These are phyloP conservation scores for Episyrphus balteatus DNA, from an alignment of 1,140 invertebrate species.

Conservation along the genomic window DNA sequence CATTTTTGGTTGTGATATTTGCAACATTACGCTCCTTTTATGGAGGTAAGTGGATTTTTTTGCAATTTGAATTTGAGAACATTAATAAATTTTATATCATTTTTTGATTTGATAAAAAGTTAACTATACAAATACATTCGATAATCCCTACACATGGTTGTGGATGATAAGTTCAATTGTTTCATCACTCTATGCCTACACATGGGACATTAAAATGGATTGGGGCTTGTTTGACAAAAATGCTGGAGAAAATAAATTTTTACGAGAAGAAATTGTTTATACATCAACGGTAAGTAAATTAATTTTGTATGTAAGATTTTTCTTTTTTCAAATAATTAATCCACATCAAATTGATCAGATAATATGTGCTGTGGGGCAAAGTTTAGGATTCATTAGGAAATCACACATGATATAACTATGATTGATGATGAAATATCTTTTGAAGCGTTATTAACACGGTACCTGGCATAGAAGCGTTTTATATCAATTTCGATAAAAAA, in stretches of 20 bases:
- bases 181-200: constrained; percentile 75
- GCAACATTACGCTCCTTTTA: constrained; percentile 60
- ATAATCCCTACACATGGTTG: constrained; percentile 72
- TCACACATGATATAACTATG: too few relatives aligned
- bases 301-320: constrained; percentile 40
- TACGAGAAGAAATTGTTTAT: constrained; percentile 68
- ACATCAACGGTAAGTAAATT: constrained; percentile 48
- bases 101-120: constrained; percentile 36
- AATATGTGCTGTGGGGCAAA: too few relatives aligned
- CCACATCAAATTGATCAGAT: constrained; percentile 1
- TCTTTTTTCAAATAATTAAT: constrained; percentile 7
- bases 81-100: background rate
- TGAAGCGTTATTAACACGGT: too few relatives aligned
- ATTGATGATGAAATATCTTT: too few relatives aligned
- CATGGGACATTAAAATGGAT: constrained; percentile 97
- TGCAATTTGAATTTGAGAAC: background rate
- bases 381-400: too few relatives aligned
- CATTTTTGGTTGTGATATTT: constrained; percentile 89
- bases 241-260: constrained; percentile 69
- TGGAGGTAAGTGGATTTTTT: constrained; percentile 41
- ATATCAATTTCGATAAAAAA: too few relatives aligned
- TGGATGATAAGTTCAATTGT: constrained; percentile 66
- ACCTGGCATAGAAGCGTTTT: too few relatives aligned
- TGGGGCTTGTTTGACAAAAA: constrained; percentile 92
- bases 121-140: constrained; percentile 45